Percentiles rank a stretch among this genome's conserved stretches.
Evolutionary conservation across 1,140 invertebrate genomes (phyloP).

Genomic region (Camponotus floridanus): DNA sequence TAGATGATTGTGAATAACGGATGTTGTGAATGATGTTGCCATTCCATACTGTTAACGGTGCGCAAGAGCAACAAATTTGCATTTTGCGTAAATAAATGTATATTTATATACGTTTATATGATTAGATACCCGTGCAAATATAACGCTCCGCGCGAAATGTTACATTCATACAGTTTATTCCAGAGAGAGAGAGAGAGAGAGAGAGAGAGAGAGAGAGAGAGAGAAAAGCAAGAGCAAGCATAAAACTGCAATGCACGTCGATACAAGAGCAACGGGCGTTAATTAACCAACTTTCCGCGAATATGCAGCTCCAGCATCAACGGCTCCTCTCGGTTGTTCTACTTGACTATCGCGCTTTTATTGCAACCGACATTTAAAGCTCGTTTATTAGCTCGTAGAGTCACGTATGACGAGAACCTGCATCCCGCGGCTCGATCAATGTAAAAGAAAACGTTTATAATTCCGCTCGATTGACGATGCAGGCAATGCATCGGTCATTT

Average conservation of each 20-base stretch:
- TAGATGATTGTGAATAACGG: conserved; percentile 7
- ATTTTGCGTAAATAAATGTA: conserved; percentile 28
- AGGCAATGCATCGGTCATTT: conserved; percentile 14
- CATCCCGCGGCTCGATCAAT: background rate
- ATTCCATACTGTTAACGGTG: background rate
- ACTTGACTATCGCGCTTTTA: conserved; percentile 22
- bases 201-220: too few relatives aligned
- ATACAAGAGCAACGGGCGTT: conserved; percentile 42
- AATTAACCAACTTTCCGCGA: conserved; percentile 75
- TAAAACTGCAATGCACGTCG: conserved; percentile 37
- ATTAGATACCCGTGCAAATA: background rate
- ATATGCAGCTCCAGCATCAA: background rate
- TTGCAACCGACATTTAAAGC: conserved; percentile 43
- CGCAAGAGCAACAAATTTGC: conserved; percentile 43
- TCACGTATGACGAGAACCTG: conserved; percentile 28
- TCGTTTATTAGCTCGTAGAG: conserved; percentile 24
- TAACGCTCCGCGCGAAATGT: background rate
- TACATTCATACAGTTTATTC: conserved; percentile 46
- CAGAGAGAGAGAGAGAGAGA: background rate
- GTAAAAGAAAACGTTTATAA: conserved; percentile 45
- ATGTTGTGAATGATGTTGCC: conserved; percentile 25
- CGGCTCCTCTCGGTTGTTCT: background rate
- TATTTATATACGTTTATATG: background rate
- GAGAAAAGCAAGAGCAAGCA: background rate
- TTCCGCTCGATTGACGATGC: conserved; percentile 40